Percentiles rank a stretch among this genome's conserved stretches.
Conservation (phyloP, 2,888 invertebrate genomes). For the Nemurella pictetii region DNA sequence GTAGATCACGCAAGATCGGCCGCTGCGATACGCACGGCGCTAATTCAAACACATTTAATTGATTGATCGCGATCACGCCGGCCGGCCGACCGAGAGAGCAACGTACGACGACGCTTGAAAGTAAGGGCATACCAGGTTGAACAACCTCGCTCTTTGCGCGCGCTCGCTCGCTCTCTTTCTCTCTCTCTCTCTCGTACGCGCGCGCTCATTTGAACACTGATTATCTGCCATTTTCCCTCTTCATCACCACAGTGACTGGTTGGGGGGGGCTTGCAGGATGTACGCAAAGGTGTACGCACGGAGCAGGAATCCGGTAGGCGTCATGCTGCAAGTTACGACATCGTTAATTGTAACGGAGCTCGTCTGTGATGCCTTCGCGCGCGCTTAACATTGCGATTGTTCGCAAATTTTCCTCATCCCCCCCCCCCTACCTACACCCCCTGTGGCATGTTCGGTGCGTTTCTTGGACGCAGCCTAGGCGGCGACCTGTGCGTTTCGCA, state of each 20-base stretch:
- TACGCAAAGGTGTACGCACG: constrained; percentile 28
- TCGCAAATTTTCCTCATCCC: background rate
- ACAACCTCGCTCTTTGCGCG: constrained; percentile 31
- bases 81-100: background rate
- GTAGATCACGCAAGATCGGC: no score
- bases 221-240: constrained; percentile 36
- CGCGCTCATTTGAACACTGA: constrained; percentile 15
- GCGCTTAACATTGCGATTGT: background rate
- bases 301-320: constrained; percentile 34
- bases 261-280: background rate
- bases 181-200: constrained; percentile 16
- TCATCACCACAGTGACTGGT: background rate
- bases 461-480: background rate
- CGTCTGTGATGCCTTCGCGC: background rate
- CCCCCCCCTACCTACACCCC: background rate
- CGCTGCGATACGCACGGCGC: background rate
- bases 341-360: constrained; percentile 35
- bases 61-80: background rate
- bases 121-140: constrained; percentile 30
- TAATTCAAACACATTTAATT: background rate
- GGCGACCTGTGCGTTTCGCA: background rate
- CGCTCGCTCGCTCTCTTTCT: background rate
- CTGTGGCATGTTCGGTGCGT: no score
- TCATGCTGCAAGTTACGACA: background rate
- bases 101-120: constrained; percentile 9